Base-by-base conservation (phyloP, 1,140 invertebrate genomes). In the Drosophila subpulchrella region DNA sequence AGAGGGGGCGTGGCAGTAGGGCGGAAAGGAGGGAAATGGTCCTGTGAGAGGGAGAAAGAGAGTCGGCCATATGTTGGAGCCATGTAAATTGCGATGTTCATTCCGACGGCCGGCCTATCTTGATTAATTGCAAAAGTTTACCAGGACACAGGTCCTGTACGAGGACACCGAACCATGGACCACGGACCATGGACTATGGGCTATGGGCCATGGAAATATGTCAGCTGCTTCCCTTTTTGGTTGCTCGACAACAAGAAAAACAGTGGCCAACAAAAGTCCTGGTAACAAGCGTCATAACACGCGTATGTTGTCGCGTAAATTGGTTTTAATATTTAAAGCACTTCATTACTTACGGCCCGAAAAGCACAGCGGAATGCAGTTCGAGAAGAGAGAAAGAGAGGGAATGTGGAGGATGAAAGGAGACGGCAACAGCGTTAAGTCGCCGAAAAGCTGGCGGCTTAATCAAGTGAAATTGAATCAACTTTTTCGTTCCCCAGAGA, bases 71-170 rank as follows among this genome's bases (percentile, higher is more conserved):
- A 88, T 88, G 82, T 62, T 74, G 51, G 76, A 38, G 17, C 66
- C 84, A 88, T 88, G 83, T 86, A 88, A 88, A 88, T 81, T 58
- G 71, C 66, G 63, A 68, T 88, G 59, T 67, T 59, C 61, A 48
- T 80, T 62, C 57, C 57, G 50, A 51, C 47, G 75, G 50, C 54
- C 80, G 62, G 70, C 61, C 85, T 90, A 89, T 89, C 84, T 84
- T 89, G 84, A 89, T 89, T 89, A 89, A 89, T 89, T 89, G 84
- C 80, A 81, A 89, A 89, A 89, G 84, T 89, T 89, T 89, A 90
- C 84, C 75, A 76, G 76, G 70, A 89, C 76, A 73, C 76, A 59
- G 67, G 66, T 51, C 63, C 66, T 58, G 66, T 53, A 46, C 82
- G 59, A 30, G 71, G 55, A 48, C 63, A 55, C 17, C 41, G 47